These are phyloP conservation scores for Miniopterus natalensis DNA, from an alignment of 2,113 vertebrate genomes.

Conservation along the genomic window DNA sequence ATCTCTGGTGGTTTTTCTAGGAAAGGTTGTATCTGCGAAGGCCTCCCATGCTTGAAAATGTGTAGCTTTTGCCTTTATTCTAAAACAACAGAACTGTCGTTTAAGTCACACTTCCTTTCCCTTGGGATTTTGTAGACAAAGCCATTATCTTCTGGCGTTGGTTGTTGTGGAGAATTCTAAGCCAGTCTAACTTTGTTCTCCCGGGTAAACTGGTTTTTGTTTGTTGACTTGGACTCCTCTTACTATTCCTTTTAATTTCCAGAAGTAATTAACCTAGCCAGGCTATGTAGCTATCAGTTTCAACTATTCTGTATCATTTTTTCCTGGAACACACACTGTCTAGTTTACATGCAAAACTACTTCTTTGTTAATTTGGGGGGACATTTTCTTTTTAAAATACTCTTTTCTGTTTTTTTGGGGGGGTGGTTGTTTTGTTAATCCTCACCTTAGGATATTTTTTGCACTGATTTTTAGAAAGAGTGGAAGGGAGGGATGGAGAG, in stretches of 20 bases:
- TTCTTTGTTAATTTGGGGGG: not conserved
- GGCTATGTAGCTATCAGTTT: not conserved
- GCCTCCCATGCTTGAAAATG: not conserved
- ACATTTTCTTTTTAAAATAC: not conserved
- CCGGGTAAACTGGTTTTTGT: not conserved
- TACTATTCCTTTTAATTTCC: not conserved
- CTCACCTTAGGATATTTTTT: too few relatives aligned
- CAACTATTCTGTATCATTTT: not conserved
- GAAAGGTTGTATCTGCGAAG: not conserved
- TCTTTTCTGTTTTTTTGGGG: not conserved
- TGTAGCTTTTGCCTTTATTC: not conserved
- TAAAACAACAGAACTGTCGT: not conserved
- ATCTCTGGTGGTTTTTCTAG: not conserved
- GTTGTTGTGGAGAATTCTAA: not conserved
- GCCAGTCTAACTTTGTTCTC: not conserved
- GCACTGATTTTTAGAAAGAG: too few relatives aligned
- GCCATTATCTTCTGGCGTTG: not conserved
- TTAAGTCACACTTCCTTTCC: not conserved
- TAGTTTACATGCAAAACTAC: not conserved
- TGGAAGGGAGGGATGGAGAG: too few relatives aligned
- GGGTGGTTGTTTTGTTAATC: too few relatives aligned
- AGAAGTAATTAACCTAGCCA: not conserved
- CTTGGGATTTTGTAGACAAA: not conserved
- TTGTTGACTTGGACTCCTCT: not conserved
- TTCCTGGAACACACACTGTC: not conserved